Conservation (phyloP, 2,113 vertebrate species). For the Cathartes aura region DNA sequence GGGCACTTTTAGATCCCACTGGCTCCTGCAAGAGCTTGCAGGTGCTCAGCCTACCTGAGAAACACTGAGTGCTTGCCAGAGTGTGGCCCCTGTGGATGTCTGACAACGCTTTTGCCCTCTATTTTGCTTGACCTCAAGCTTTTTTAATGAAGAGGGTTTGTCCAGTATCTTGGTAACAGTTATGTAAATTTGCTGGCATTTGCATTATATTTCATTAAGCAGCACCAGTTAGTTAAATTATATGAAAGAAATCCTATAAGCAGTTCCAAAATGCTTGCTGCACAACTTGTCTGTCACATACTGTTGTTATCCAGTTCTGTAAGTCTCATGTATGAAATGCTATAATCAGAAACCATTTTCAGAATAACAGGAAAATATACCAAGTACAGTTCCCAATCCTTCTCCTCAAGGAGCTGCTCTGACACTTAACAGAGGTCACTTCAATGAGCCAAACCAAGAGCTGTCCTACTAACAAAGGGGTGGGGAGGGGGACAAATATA, state of each 20-base stretch:
- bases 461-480: not conserved
- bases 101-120: not conserved
- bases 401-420: not conserved
- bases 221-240: not conserved
- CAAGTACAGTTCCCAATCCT: not conserved
- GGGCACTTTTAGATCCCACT: not conserved
- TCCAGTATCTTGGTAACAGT: not conserved
- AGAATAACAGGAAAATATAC: not conserved
- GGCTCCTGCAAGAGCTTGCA: not conserved
- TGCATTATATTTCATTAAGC: not conserved
- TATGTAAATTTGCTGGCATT: not conserved
- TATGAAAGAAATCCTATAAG: not conserved
- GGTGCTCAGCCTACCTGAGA: not conserved
- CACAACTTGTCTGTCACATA: not conserved
- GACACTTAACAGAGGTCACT: not conserved
- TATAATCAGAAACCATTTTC: not conserved
- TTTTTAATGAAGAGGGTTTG: not conserved
- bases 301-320: not conserved
- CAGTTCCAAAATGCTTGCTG: not conserved
- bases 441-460: not conserved
- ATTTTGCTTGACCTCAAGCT: not conserved
- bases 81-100: accelerated
- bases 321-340: not conserved
- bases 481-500: not conserved
- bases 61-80: not conserved